A percentile compares a stretch with the other conserved stretches of the same genome.
Conservation (phyloP, 2,113 vertebrate species). For the Rhagologus leucostigma region DNA sequence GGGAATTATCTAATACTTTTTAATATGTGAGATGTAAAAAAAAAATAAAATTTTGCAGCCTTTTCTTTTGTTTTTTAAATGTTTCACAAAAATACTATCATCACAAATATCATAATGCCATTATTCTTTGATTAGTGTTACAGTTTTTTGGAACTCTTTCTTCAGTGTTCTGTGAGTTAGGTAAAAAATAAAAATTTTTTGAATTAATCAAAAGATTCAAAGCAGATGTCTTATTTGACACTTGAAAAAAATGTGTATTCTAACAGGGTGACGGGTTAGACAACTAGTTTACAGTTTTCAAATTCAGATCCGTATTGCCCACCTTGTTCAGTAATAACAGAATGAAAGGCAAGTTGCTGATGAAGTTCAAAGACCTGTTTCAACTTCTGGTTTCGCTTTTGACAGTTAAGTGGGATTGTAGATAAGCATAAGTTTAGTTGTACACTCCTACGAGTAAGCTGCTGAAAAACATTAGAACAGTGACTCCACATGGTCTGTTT, state of each 20-base stretch:
- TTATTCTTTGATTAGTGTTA: not conserved
- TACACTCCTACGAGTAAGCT: not conserved
- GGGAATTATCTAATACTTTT: not conserved
- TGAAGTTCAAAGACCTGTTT: not conserved
- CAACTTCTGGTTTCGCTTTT: not conserved
- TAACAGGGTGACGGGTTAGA: not conserved
- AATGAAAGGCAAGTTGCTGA: not conserved
- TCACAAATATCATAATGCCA: not conserved
- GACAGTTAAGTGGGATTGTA: not conserved
- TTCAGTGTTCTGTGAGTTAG: not conserved
- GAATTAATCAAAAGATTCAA: not conserved
- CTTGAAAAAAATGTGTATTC: not conserved
- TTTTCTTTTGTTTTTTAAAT: not conserved
- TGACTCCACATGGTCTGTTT: not conserved
- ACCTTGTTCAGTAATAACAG: not conserved
- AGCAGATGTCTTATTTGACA: not conserved
- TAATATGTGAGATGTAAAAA: not conserved
- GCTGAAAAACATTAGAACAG: not conserved
- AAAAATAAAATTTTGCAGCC: fast-evolving
- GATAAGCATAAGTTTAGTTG: not conserved
- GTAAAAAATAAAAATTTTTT: not conserved
- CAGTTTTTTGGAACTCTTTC: not conserved
- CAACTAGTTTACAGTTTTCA: not conserved
- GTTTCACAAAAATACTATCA: not conserved
- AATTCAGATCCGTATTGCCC: not conserved